phyloP scores from a whole-genome alignment of 2,797 vertebrate genomes.

The Zalophus californianus region DNA sequence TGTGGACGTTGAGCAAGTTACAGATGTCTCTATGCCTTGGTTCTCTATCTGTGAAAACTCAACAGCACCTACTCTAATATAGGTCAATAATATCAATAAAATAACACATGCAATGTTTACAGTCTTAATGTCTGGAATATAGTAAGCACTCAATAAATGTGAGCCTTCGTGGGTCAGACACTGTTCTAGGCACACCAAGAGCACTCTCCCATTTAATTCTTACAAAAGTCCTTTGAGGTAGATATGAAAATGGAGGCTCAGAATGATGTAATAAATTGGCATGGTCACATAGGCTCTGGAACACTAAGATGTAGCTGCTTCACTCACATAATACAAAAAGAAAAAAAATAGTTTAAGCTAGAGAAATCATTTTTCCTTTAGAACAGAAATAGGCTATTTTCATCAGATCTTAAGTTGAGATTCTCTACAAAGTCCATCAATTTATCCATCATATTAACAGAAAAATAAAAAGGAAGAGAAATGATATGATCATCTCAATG shows the following conservation, averaged over 20 bases:
- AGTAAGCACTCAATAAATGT: no score
- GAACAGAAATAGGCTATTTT: neutral
- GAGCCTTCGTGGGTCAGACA: neutral
- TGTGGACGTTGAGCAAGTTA: neutral
- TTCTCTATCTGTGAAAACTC: neutral
- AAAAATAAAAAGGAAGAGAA: neutral
- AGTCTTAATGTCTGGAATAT: neutral
- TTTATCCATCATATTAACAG: neutral
- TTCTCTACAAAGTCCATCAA: neutral
- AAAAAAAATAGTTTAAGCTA: neutral
- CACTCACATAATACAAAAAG: neutral
- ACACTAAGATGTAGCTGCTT: neutral
- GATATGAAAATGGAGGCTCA: neutral
- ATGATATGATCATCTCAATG: neutral
- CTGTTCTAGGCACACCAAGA: neutral
- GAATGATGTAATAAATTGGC: neutral
- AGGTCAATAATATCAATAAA: neutral
- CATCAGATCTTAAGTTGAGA: neutral
- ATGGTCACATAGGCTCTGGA: neutral
- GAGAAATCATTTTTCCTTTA: neutral
- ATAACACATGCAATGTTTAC: neutral
- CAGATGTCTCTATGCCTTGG: neutral
- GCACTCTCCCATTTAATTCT: neutral
- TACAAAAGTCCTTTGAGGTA: neutral
- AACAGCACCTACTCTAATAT: neutral